A percentile compares a stretch with the other conserved stretches of the same genome.
Evolutionary conservation across 2,797 vertebrate species (phyloP).

Genomic region (Macropus fuliginosus): DNA sequence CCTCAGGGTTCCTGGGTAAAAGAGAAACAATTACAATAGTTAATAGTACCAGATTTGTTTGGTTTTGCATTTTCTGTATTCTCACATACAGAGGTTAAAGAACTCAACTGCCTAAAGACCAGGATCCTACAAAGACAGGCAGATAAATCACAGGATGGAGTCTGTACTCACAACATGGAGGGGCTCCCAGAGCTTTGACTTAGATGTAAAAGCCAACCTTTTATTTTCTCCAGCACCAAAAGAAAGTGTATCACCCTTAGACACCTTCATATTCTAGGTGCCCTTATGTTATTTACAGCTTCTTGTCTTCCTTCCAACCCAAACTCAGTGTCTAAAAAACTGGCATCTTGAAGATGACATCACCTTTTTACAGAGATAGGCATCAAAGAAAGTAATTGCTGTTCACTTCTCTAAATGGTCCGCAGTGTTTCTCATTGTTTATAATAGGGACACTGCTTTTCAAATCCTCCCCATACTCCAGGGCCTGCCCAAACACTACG

Average conservation of each 20-base stretch:
- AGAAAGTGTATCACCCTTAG: background rate
- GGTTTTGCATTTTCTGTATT: background rate
- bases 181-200: background rate
- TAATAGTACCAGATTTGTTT: background rate
- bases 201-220: background rate
- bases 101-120: background rate
- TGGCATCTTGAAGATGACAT: background rate
- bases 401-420: background rate
- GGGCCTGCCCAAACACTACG: background rate
- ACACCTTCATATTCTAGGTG: conserved; percentile 16
- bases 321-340: background rate
- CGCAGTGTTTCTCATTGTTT: background rate
- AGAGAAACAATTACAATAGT: background rate
- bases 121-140: background rate
- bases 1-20: no score
- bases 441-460: background rate
- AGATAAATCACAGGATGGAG: background rate
- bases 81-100: background rate
- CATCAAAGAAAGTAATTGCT: background rate
- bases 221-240: background rate
- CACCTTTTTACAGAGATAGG: background rate
- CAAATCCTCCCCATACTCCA: background rate
- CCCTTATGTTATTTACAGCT: conserved; percentile 23
- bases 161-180: background rate
- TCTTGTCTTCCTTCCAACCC: background rate